phyloP scores from a whole-genome alignment of 2,888 invertebrate species.

The Nomada fabriciana region DNA sequence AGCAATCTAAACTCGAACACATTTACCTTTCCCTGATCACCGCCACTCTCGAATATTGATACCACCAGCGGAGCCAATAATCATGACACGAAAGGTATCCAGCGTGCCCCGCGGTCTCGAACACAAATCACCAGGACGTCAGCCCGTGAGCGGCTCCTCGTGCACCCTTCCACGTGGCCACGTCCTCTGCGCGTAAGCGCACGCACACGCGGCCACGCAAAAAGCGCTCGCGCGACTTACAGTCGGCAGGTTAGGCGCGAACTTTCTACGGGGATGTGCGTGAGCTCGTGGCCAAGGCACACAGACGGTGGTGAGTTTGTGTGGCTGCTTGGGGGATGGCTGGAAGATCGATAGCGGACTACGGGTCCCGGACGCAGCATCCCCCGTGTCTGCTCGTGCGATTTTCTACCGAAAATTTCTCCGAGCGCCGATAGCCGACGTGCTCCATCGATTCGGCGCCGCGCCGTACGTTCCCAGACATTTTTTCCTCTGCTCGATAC shows the following conservation, averaged over 20 bases:
- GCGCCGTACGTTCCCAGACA: background rate
- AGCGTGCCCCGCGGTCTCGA: background rate
- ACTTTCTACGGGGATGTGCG: slow-evolving; percentile 47
- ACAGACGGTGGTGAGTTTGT: slow-evolving; percentile 33
- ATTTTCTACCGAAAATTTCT: slow-evolving; percentile 65
- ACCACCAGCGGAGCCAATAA: background rate
- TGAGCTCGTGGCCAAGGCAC: slow-evolving; percentile 53
- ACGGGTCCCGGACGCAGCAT: slow-evolving; percentile 72
- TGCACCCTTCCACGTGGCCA: slow-evolving; percentile 15
- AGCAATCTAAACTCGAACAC: too few species aligned
- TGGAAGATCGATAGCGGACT: slow-evolving; percentile 81
- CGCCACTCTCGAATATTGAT: background rate
- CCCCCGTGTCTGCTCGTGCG: slow-evolving; percentile 56
- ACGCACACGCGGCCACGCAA: background rate
- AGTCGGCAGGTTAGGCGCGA: slow-evolving; percentile 39
- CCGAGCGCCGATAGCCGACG: slow-evolving; percentile 38
- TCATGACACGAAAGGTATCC: background rate
- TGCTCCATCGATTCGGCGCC: slow-evolving; percentile 49
- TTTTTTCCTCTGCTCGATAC: background rate
- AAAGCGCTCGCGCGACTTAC: slow-evolving; percentile 1
- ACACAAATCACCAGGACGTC: slow-evolving; percentile 10
- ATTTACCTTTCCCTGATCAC: background rate
- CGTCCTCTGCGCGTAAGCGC: background rate
- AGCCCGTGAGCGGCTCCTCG: slow-evolving; percentile 15
- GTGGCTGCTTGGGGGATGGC: slow-evolving; percentile 72